These are phyloP conservation scores for Lepidurus apus DNA, from an alignment of 1,140 invertebrate genomes.

Conservation along the genomic window DNA sequence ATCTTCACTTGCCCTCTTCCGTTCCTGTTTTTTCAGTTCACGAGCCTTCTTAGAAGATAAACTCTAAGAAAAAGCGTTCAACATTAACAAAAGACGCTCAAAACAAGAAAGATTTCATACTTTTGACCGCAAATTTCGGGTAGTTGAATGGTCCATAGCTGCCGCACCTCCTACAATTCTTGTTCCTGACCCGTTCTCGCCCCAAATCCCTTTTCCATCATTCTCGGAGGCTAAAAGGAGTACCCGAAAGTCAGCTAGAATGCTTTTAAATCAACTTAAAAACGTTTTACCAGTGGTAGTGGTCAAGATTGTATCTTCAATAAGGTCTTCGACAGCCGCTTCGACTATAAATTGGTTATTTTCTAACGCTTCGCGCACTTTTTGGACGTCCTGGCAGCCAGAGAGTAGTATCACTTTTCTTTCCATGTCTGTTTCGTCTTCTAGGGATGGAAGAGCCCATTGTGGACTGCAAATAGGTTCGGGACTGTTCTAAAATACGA, in stretches of 20 bases:
- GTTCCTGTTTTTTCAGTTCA: not conserved
- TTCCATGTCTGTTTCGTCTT: constrained; percentile 37
- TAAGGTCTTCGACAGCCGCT: constrained; percentile 31
- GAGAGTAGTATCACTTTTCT: constrained; percentile 38
- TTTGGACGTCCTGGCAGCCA: constrained; percentile 36
- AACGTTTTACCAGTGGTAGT: not conserved
- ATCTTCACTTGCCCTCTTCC: not conserved
- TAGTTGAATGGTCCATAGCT: not conserved
- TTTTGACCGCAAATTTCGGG: not conserved
- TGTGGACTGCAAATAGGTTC: constrained; percentile 25
- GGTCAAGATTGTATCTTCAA: not conserved
- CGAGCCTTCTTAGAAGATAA: not conserved
- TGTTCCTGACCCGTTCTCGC: not conserved
- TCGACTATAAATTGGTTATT: constrained; percentile 29
- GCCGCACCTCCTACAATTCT: not conserved
- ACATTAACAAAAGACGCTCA: not conserved
- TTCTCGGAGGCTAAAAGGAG: not conserved
- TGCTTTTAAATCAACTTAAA: not conserved
- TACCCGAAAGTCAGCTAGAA: not conserved
- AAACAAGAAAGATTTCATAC: not conserved
- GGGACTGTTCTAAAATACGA: constrained; percentile 33
- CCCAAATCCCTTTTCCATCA: not conserved
- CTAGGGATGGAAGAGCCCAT: constrained; percentile 29
- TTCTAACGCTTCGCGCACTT: constrained; percentile 37
- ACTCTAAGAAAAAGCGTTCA: not conserved